Conservation (phyloP, 2,113 vertebrate species). For the Onychostoma macrolepis region DNA sequence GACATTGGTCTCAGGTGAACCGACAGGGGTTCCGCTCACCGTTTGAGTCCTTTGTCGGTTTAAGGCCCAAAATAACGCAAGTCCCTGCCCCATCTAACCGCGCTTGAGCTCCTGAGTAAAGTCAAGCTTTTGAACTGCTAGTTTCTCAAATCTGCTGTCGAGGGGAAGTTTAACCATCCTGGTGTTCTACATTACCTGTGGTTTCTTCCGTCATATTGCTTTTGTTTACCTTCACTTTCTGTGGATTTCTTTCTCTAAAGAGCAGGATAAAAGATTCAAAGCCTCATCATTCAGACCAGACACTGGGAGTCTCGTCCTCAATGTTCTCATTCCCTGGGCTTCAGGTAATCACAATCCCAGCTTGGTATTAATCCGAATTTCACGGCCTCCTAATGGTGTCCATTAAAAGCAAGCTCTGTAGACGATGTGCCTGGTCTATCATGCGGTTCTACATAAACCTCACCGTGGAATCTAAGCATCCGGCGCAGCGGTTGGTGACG, state of each 20-base stretch:
- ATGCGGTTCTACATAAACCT: slow-evolving; percentile 50
- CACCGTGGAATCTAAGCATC: slow-evolving; percentile 42
- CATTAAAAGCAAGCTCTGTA: slow-evolving; percentile 57
- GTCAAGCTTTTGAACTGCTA: slow-evolving; percentile 27
- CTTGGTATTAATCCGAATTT: slow-evolving; percentile 60
- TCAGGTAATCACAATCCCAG: slow-evolving; percentile 56
- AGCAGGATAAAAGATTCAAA: slow-evolving; percentile 45
- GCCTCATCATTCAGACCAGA: slow-evolving; percentile 21
- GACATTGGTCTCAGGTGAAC: slow-evolving; percentile 18
- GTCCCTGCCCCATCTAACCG: slow-evolving; percentile 13
- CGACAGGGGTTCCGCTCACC: not conserved
- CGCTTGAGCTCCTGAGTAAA: slow-evolving; percentile 26
- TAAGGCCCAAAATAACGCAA: slow-evolving; percentile 11
- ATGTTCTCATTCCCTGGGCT: slow-evolving; percentile 27
- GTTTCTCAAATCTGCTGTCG: not conserved
- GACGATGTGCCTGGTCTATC: slow-evolving; percentile 39
- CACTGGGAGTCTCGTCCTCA: not conserved
- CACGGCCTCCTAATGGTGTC: slow-evolving; percentile 60
- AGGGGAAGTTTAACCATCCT: not conserved
- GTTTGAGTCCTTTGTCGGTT: slow-evolving; percentile 26
- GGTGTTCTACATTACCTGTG: not conserved
- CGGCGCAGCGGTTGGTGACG: slow-evolving; percentile 35
- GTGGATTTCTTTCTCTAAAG: slow-evolving; percentile 11
- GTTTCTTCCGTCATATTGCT: slow-evolving; percentile 11
- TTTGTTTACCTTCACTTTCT: slow-evolving; percentile 6